Conservation (phyloP, 2,797 vertebrate species). For the Hapalemur alaotrensis region DNA sequence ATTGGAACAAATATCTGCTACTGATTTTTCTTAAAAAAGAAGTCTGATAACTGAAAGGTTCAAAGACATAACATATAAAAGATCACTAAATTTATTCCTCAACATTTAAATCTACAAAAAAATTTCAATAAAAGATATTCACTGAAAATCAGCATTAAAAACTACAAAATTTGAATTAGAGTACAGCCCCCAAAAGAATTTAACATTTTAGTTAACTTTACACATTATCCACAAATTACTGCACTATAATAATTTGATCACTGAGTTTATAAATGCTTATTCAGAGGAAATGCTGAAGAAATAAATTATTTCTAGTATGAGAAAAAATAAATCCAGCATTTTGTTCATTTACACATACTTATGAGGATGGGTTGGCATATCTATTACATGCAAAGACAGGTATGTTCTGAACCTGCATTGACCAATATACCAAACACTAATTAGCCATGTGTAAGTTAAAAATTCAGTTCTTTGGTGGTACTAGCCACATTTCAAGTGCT, state of each 20-base stretch:
- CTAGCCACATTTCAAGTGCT: not conserved
- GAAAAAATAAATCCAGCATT: slow-evolving; percentile 41
- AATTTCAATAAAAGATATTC: not conserved
- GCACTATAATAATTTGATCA: not conserved
- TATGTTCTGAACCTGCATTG: slow-evolving; percentile 9
- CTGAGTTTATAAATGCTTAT: slow-evolving; percentile 32
- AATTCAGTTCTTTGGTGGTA: not conserved
- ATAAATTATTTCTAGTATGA: not conserved
- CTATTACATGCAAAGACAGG: slow-evolving; percentile 3
- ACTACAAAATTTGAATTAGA: not conserved
- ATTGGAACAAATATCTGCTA: not conserved
- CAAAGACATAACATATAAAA: slow-evolving; percentile 26
- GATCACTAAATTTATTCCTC: not conserved
- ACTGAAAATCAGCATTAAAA: slow-evolving; percentile 26
- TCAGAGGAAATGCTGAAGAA: slow-evolving; percentile 28
- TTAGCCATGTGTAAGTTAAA: not conserved
- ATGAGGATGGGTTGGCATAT: not conserved
- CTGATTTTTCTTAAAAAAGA: slow-evolving; percentile 31
- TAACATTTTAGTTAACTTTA: slow-evolving; percentile 15
- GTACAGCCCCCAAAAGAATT: not conserved
- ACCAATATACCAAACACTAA: not conserved
- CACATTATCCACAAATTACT: not conserved
- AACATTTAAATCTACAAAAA: slow-evolving; percentile 36
- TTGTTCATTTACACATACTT: not conserved
- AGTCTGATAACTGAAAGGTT: slow-evolving; percentile 15